Conservation (phyloP, 2,113 vertebrate species). For the Gila orcuttii region DNA sequence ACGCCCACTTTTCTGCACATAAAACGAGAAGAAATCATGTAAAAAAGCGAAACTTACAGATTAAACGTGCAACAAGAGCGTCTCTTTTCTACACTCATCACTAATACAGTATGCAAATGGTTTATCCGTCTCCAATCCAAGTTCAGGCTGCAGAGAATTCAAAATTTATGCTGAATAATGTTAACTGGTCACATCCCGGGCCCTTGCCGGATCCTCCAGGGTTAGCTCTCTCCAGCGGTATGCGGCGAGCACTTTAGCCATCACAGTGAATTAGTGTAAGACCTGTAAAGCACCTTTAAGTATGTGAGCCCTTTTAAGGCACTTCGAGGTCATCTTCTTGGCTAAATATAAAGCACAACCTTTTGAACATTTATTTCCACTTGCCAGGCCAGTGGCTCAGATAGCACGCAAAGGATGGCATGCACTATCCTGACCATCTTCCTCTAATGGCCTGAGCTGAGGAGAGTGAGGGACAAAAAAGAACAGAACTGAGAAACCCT, state of each 20-base stretch:
- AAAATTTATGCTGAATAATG: slow-evolving; percentile 86
- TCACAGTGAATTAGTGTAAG: slow-evolving; percentile 91
- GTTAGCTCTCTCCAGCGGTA: slow-evolving; percentile 78
- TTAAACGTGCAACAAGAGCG: slow-evolving; percentile 60
- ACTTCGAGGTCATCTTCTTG: slow-evolving; percentile 78
- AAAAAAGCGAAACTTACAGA: slow-evolving; percentile 57
- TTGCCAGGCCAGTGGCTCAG: slow-evolving; percentile 70
- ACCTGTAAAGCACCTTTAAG: slow-evolving; percentile 90
- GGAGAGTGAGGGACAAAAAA: slow-evolving; percentile 26
- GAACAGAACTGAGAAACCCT: slow-evolving; percentile 20
- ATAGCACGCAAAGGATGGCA: slow-evolving; percentile 65
- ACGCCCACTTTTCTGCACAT: slow-evolving; percentile 49
- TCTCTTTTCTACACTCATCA: slow-evolving; percentile 68
- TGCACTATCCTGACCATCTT: slow-evolving; percentile 62
- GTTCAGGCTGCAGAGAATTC: slow-evolving; percentile 71
- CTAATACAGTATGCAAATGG: slow-evolving; percentile 77
- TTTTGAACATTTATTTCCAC: slow-evolving; percentile 76
- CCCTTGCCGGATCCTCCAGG: slow-evolving; percentile 74
- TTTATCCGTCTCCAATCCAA: slow-evolving; percentile 62
- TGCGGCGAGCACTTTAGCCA: slow-evolving; percentile 88
- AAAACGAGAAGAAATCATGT: slow-evolving; percentile 57
- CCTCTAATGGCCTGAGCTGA: slow-evolving; percentile 46
- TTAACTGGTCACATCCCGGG: slow-evolving; percentile 76
- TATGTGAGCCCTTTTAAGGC: slow-evolving; percentile 85
- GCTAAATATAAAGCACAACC: slow-evolving; percentile 79